Percentiles rank a stretch among this genome's conserved stretches.
Evolutionary conservation across 2,113 vertebrate genomes (phyloP).

Genomic region (Cinclus mexicanus): DNA sequence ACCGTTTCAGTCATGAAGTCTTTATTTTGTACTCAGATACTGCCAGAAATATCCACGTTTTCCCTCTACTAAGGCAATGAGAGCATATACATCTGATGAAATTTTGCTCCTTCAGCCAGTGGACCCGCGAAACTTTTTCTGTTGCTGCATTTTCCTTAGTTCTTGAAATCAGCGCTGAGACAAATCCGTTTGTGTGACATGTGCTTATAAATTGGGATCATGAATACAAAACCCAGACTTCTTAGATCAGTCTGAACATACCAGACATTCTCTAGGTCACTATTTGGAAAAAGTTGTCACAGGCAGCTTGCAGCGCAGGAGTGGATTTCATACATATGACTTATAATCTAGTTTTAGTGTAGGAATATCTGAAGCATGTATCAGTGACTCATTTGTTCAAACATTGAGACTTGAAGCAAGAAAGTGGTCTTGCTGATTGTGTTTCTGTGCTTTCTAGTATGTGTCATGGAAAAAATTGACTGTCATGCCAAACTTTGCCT

Average conservation of each 20-base stretch:
- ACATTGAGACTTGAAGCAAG: constrained; percentile 8
- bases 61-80: neutral
- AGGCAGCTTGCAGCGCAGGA: neutral
- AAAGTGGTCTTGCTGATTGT: neutral
- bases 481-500: neutral
- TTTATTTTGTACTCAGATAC: neutral
- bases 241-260: constrained; percentile 24
- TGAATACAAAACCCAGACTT: constrained; percentile 30
- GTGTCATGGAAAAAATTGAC: constrained; percentile 26
- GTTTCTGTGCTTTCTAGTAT: constrained; percentile 15
- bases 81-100: neutral
- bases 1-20: neutral
- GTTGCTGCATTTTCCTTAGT: neutral
- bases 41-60: neutral
- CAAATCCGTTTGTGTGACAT: neutral
- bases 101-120: neutral
- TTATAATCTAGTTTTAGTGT: constrained; percentile 1
- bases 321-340: constrained; percentile 17
- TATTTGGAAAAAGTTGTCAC: neutral
- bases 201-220: neutral
- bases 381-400: constrained; percentile 20
- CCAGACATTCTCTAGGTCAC: constrained; percentile 35
- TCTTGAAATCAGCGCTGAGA: neutral
- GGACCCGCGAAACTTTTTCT: neutral
- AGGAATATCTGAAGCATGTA: constrained; percentile 22